Evolutionary conservation across 2,113 vertebrate genomes (phyloP).

Genomic region (Kryptolebias marmoratus): DNA sequence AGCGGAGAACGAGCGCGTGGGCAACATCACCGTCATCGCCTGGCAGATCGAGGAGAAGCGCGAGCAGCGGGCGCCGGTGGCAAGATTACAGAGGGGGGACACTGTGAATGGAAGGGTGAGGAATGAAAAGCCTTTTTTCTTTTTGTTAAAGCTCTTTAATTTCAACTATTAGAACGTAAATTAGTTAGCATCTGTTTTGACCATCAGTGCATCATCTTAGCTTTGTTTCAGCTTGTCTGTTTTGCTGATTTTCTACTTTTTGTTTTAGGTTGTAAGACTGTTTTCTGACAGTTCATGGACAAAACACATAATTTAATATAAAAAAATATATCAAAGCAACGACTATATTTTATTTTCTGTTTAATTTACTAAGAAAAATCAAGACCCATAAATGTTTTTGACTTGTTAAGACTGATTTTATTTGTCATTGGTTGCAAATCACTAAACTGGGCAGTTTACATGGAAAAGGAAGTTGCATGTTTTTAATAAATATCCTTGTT

Average conservation of each 20-base stretch:
- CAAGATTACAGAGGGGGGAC: constrained; percentile 85
- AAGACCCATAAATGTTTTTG: too few relatives aligned
- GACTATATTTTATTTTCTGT: neutral
- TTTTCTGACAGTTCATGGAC: too few relatives aligned
- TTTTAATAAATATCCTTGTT: neutral
- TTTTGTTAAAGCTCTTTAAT: neutral
- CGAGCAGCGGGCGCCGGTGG: constrained; percentile 87
- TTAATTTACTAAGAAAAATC: too few relatives aligned
- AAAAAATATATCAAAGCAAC: neutral
- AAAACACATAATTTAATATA: neutral
- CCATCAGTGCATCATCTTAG: too few relatives aligned
- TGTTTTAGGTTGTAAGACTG: too few relatives aligned
- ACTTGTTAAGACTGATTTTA: too few relatives aligned
- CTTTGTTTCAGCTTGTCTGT: neutral
- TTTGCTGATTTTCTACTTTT: neutral
- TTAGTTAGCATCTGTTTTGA: too few relatives aligned
- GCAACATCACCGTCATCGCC: constrained; percentile 95
- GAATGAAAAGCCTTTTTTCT: neutral
- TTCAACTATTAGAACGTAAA: neutral
- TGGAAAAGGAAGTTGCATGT: too few relatives aligned
- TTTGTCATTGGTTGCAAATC: too few relatives aligned
- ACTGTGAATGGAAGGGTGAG: constrained; percentile 91
- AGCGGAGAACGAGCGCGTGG: constrained; percentile 91
- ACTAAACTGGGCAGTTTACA: too few relatives aligned
- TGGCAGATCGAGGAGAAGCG: constrained; percentile 97